Evolutionary conservation across 2,113 vertebrate species (phyloP).

Genomic region (Falcunculus frontatus): DNA sequence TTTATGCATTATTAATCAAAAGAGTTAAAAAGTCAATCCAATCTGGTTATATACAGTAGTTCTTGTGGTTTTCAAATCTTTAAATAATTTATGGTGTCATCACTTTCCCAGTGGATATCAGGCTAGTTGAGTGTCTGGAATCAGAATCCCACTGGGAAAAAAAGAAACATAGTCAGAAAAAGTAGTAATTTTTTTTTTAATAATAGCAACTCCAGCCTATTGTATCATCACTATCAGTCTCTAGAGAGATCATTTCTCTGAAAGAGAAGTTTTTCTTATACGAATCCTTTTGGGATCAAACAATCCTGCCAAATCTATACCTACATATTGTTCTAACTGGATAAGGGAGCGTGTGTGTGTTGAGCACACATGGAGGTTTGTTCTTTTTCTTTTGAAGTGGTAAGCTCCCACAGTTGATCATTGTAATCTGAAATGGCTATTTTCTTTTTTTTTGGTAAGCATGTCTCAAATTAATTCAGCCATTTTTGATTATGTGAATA

Average conservation of each 20-base stretch:
- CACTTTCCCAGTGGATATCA: slow-evolving; percentile 72
- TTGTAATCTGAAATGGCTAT: neutral
- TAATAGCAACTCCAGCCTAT: slow-evolving; percentile 61
- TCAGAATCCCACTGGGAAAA: slow-evolving; percentile 67
- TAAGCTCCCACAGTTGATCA: neutral
- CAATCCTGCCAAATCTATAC: neutral
- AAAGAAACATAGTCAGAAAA: slow-evolving; percentile 52
- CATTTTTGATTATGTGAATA: neutral
- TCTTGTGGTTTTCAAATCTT: slow-evolving; percentile 75
- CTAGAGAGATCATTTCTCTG: slow-evolving; percentile 34
- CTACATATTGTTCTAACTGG: neutral
- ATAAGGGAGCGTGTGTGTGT: neutral
- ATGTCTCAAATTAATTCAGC: neutral
- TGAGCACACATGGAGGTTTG: neutral
- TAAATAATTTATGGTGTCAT: slow-evolving; percentile 80
- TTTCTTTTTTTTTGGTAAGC: neutral
- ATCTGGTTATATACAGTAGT: slow-evolving; percentile 75
- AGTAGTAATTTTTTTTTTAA: slow-evolving; percentile 61
- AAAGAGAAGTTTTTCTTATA: slow-evolving; percentile 47
- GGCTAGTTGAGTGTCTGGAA: slow-evolving; percentile 66
- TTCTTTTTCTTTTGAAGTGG: neutral
- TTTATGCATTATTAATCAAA: slow-evolving; percentile 81
- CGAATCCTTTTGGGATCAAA: slow-evolving; percentile 44
- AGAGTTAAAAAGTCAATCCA: slow-evolving; percentile 81
- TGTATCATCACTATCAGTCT: slow-evolving; percentile 37